Evolutionary conservation across 2,888 invertebrate species (phyloP), one percentile per base, ranked within the genome.

Genomic region (Spialia ferax): DNA sequence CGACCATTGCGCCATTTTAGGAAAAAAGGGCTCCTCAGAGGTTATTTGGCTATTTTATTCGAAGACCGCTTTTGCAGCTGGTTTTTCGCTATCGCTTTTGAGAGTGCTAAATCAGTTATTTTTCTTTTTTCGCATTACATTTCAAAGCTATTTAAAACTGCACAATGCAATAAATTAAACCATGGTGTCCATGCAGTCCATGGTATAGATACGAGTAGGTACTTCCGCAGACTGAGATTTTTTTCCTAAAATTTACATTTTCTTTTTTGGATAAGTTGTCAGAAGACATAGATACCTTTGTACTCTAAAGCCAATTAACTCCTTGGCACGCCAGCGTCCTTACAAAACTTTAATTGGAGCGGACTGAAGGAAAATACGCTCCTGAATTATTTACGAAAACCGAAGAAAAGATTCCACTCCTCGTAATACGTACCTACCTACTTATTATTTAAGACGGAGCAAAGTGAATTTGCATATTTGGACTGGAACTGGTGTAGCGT

Each of bases 341-440:
- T 50, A 57, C 48, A 18, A 50, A 64, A 64, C 48, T 64, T 64
- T 64, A 57, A 64, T 64, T 57, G 57, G 35, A 64, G 23, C 15
- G 57, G 64, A 56, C 64, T 45, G 45, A 48, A 57, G 13, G 57
- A 45, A 63, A 57, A 35, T 64, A 56, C 50, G 50, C 50, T 64
- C 57, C 11, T 57, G 64, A 64, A 64, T 64, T 57, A 57, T 64
- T 57, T 57, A 64, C 48, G 57, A 57, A 57, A 57, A 64, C 32
- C 18, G 22, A 64, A 57, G 57, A 64, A 64, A 64, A 57, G 48
- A 50, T 56, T 64, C 18, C 32, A 56, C 32, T 32, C 32, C 15
- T 56, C 45, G 15, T 48, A 64, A 57, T 57, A 57, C 57, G 50
- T 63, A 63, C 13, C 20, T 64, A 57, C 48, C 23, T 57, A 50